phyloP scores from a whole-genome alignment of 2,888 invertebrate species.

The Bruchidius siliquastri region DNA sequence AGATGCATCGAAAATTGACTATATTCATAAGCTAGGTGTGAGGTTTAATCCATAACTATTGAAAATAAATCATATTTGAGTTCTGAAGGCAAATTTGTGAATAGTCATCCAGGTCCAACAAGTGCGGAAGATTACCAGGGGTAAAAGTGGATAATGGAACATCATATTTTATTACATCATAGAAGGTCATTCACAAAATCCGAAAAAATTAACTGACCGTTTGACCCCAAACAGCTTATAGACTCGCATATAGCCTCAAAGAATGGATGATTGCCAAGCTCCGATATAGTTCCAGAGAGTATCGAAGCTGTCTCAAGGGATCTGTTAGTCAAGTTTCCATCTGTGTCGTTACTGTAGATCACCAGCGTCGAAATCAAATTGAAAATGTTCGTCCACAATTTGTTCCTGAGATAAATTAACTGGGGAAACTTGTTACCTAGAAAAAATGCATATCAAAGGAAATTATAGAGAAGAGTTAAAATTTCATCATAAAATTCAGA shows the following conservation, averaged over 20 bases:
- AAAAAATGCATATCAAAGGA: too few species aligned
- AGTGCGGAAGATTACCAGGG: too few species aligned
- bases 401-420: slow-evolving; percentile 48
- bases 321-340: slow-evolving; percentile 15
- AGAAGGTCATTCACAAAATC: too few species aligned
- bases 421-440: slow-evolving; percentile 42
- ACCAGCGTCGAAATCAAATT: slow-evolving; percentile 46
- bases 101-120: too few species aligned
- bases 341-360: slow-evolving; percentile 18
- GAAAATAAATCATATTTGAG: too few species aligned
- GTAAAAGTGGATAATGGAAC: too few species aligned
- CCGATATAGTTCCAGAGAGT: slow-evolving; percentile 26
- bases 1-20: too few species aligned
- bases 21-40: too few species aligned
- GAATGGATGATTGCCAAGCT: slow-evolving; percentile 33
- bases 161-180: too few species aligned
- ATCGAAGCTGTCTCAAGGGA: slow-evolving; percentile 26
- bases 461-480: not conserved
- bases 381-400: slow-evolving; percentile 49
- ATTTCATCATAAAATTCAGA: too few species aligned
- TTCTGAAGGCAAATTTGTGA: too few species aligned
- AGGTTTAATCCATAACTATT: too few species aligned
- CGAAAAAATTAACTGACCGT: slow-evolving; percentile 25
- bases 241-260: slow-evolving; percentile 42
- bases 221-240: slow-evolving; percentile 32